phyloP scores from a whole-genome alignment of 1,140 invertebrate species.

The Papilio machaon region DNA sequence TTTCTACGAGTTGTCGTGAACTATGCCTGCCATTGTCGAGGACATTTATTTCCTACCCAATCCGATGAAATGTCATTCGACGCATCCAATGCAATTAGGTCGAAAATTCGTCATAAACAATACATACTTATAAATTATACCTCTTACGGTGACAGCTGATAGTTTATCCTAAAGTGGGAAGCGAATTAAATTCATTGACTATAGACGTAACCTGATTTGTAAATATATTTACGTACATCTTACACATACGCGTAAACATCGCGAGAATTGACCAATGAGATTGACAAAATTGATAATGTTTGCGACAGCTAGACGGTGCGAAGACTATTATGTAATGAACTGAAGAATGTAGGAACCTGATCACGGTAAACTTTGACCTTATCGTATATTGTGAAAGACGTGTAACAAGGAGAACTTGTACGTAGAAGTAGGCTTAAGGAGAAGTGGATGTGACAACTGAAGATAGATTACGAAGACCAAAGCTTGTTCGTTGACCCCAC shows the following conservation, averaged over 20 bases:
- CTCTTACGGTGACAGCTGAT: no score
- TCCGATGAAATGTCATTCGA: no score
- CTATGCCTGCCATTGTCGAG: background rate
- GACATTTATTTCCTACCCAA: no score
- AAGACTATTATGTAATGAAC: conserved; percentile 50
- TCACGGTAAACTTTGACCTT: conserved; percentile 48
- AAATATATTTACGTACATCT: conserved; percentile 54
- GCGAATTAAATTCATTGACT: no score
- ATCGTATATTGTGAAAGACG: conserved; percentile 24
- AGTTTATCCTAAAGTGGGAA: no score
- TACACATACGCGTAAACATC: conserved; percentile 52
- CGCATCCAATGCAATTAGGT: no score
- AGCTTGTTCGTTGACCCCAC: background rate
- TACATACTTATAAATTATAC: no score
- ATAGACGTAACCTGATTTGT: conserved; percentile 47
- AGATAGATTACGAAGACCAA: no score
- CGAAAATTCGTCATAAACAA: no score
- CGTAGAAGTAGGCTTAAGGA: no score
- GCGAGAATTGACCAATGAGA: conserved; percentile 55
- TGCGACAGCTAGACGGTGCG: conserved; percentile 48
- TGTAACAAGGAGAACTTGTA: background rate
- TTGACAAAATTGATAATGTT: conserved; percentile 62
- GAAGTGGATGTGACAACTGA: no score
- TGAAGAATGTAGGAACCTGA: conserved; percentile 44
- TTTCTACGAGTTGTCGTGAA: conserved; percentile 4